Conservation (phyloP, 2,888 invertebrate species). For the Agrochola lota region DNA sequence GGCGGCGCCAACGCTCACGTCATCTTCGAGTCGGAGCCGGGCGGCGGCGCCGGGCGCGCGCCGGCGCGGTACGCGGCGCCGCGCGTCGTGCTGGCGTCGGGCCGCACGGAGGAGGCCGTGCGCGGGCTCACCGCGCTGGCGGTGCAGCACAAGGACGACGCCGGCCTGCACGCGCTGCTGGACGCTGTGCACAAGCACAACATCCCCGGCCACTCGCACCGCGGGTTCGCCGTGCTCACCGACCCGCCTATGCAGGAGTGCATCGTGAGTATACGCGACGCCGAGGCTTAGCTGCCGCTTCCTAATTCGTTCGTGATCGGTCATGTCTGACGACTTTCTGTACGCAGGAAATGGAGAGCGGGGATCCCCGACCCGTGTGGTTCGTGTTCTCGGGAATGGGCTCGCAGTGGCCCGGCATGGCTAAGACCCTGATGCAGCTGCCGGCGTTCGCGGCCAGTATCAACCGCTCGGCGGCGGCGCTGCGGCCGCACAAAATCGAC, state of each 20-base stretch:
- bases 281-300: too few species aligned
- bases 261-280: conserved; percentile 64
- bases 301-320: not conserved
- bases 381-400: conserved; percentile 99
- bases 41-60: conserved; percentile 87
- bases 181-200: conserved; percentile 93
- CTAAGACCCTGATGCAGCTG: conserved; percentile 95
- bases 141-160: conserved; percentile 91
- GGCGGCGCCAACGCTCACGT: conserved; percentile 99
- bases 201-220: conserved; percentile 94
- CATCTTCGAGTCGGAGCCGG: conserved; percentile 94
- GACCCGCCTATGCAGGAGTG: conserved; percentile 70
- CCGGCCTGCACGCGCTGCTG: conserved; percentile 94
- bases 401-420: conserved; percentile 99
- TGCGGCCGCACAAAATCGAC: conserved; percentile 95
- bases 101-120: conserved; percentile 96
- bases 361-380: conserved; percentile 95
- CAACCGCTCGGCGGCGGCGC: conserved; percentile 93
- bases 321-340: not conserved
- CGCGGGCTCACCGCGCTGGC: conserved; percentile 91
- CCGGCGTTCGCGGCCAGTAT: conserved; percentile 95
- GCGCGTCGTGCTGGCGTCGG: conserved; percentile 93
- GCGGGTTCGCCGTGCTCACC: conserved; percentile 94
- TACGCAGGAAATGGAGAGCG: conserved; percentile 78
- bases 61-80: conserved; percentile 81